Evolutionary conservation across 2,797 vertebrate genomes (phyloP).

Genomic region (Gymnocypris eckloni): DNA sequence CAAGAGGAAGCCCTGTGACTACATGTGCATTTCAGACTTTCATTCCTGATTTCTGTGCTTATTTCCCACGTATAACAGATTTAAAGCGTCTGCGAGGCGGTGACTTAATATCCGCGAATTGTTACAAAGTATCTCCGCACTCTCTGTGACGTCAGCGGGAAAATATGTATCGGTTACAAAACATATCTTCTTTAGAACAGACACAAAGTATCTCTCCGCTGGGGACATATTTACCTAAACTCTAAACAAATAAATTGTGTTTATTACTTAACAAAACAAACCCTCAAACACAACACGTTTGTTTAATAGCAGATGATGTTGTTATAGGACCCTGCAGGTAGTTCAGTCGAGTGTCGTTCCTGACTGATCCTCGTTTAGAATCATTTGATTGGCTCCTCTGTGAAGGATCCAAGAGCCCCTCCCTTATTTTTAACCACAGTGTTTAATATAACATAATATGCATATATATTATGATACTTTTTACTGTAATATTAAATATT

Average conservation of each 20-base stretch:
- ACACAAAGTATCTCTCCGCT: not conserved
- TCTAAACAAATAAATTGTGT: not conserved
- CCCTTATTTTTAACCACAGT: constrained; percentile 8
- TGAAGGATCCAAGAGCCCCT: constrained; percentile 24
- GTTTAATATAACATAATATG: not conserved
- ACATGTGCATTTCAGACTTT: constrained; percentile 16
- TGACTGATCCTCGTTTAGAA: not conserved
- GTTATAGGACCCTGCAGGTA: not conserved
- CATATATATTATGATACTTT: not conserved
- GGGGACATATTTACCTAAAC: not conserved
- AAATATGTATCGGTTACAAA: constrained; percentile 43
- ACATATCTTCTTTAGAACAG: not conserved
- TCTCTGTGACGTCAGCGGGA: constrained; percentile 40
- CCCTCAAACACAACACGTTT: not conserved
- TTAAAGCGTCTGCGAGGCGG: not conserved
- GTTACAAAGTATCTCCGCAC: constrained; percentile 25
- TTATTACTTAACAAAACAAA: not conserved
- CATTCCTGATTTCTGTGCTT: not conserved
- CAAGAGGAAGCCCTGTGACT: constrained; percentile 8
- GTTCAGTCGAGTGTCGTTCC: not conserved
- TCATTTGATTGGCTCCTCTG: not conserved
- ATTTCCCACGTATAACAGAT: not conserved
- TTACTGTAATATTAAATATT: not conserved
- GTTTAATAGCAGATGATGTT: not conserved
- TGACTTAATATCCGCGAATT: not conserved